Percentiles rank a stretch among this genome's conserved stretches.
phyloP scores from a whole-genome alignment of 2,113 vertebrate species.

The Sula dactylatra region DNA sequence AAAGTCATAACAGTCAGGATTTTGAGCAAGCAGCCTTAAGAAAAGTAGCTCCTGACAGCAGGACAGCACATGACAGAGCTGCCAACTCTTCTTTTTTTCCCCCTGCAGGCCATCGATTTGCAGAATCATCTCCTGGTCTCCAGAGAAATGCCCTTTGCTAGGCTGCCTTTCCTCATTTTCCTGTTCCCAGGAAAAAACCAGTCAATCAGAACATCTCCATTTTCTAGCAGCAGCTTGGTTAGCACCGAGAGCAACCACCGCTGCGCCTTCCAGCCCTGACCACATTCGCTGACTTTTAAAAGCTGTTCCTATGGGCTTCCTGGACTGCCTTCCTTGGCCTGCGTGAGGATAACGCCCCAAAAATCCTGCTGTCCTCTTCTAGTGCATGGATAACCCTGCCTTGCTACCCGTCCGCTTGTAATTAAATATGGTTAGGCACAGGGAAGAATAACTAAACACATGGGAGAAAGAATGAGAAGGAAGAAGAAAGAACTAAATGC shows the following conservation, averaged over 20 bases:
- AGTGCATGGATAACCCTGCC: background rate
- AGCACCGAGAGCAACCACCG: background rate
- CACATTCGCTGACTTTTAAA: background rate
- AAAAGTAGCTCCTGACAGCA: background rate
- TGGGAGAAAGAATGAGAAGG: background rate
- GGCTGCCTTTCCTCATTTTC: slow-evolving; percentile 30
- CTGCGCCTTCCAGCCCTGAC: background rate
- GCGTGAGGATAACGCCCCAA: background rate
- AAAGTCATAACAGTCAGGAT: background rate
- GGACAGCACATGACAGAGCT: background rate
- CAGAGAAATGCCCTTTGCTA: slow-evolving; percentile 26
- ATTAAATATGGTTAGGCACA: background rate
- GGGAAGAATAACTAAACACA: background rate
- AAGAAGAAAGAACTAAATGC: background rate
- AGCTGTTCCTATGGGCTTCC: background rate
- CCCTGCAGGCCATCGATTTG: background rate
- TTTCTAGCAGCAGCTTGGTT: background rate
- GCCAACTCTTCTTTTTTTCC: background rate
- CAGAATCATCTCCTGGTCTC: slow-evolving; percentile 13
- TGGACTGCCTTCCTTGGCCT: background rate
- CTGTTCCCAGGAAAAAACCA: background rate
- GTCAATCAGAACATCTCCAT: background rate
- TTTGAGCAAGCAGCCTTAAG: background rate
- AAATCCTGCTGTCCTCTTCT: background rate
- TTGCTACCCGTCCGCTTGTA: background rate